phyloP scores from a whole-genome alignment of 1,140 invertebrate species.

The Charaxes varanes region DNA sequence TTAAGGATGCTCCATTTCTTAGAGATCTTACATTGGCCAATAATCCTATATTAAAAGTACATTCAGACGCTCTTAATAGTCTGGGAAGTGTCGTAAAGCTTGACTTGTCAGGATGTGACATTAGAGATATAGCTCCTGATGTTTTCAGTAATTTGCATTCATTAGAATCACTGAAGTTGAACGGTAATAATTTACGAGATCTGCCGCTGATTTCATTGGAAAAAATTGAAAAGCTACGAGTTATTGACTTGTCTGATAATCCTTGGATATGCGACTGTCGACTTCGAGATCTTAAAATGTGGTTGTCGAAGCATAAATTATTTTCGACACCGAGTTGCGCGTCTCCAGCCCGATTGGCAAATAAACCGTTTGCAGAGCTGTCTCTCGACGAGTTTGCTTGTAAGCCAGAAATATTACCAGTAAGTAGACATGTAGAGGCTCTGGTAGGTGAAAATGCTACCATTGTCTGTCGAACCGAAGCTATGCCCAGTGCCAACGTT shows the following conservation, averaged over 20 bases:
- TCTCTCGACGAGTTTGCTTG: constrained; percentile 91
- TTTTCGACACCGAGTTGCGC: constrained; percentile 86
- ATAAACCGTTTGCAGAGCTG: constrained; percentile 83
- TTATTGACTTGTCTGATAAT: constrained; percentile 92
- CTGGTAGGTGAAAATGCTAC: constrained; percentile 89
- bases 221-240: constrained; percentile 82
- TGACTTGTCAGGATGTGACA: constrained; percentile 87
- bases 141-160: constrained; percentile 86
- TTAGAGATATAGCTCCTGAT: constrained; percentile 83
- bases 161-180: constrained; percentile 87
- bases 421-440: constrained; percentile 84
- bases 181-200: constrained; percentile 85
- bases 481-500: constrained; percentile 86
- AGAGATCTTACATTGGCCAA: constrained; percentile 85
- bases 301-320: constrained; percentile 88
- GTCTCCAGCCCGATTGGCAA: constrained; percentile 79
- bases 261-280: constrained; percentile 94
- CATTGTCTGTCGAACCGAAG: constrained; percentile 85
- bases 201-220: constrained; percentile 83
- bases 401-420: constrained; percentile 85
- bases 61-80: constrained; percentile 82
- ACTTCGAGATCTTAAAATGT: constrained; percentile 86
- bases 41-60: constrained; percentile 88
- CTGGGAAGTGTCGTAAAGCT: constrained; percentile 87
- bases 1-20: constrained; percentile 85